Base-by-base conservation (phyloP, 2,113 vertebrate species). In the Laticauda laticaudata region DNA sequence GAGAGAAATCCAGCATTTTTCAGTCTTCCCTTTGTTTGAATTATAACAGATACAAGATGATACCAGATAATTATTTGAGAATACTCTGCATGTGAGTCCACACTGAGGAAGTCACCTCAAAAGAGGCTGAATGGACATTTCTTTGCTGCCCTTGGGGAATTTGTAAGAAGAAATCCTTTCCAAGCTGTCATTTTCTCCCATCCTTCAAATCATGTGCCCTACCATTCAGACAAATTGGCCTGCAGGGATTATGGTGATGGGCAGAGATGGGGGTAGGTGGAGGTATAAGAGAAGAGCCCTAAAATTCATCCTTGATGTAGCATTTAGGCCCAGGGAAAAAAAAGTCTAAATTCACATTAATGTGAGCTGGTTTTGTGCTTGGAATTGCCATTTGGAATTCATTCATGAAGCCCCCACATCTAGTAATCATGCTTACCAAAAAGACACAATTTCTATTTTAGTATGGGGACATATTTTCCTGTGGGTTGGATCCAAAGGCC, bases 1-100 rank as follows among this genome's bases (percentile, higher is more conserved):
- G 51, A 88, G 43, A 88, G 54, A 90, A 4, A 1, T 12, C 0
- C 0, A 56, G 0, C 0, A 53, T 56, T 88, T 89, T 21, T 57
- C 21, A n/a, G 6, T 87, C 92, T 59, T 39, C 14, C 89, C 89
- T 69, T 90, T 1, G 0, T 64, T 48, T 92, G 75, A 75, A 75
- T 93, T 85, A 51, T 24, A 86, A 2, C 48, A 92, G 3, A 21
- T 87, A 34, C 48, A 4, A 24, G 3, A 34, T 4, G 56, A 43
- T 91, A 23, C 3, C 64, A 91, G 48, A 64, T 64, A 61, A 88
- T 54, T 88, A 51, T 45, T 14, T 2, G 34, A 24, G 56, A 89
- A 45, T 59, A 24, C 59, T 45, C 23, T 26, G 39, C 12, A 3
- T 39, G 21, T 6, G 12, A 14, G 3, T 23, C 21, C 23, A 88